Evolutionary conservation across 2,888 invertebrate species (phyloP), one percentile per base, ranked within the genome.

Genomic region (Yponomeuta sedellus): DNA sequence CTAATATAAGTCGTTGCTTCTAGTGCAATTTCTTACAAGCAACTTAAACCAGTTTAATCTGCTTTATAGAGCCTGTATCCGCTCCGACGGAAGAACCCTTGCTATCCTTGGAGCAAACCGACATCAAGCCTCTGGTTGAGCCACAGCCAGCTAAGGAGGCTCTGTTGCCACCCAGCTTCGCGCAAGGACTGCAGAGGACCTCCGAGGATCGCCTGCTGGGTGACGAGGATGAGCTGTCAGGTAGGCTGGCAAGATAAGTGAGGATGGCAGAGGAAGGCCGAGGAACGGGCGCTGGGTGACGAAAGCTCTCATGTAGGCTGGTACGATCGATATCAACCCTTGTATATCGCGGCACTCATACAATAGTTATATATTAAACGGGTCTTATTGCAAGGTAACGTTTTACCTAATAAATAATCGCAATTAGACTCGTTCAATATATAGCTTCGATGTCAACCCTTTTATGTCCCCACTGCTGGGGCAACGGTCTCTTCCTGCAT

Each of bases 121-220:
- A 81, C 61, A 81, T 90, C 10, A 81, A 82, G 40, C 91, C 91
- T 0, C 61, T 91, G n/a, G 68, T 89, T 1, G 89, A 89, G 61
- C 86, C 86, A 0, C 76, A 74, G 0, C 85, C 84, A 0, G 76
- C 78, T 39, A 71, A 73, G 1, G 74, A 77, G 0, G 82, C 79
- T 0, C 71, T 88, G 1, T 71, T 91, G 0, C 85, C 87, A 0
- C 89, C 90, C 0, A 81, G 84, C 58, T 79, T 81, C 19, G 80
- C 82, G 20, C 73, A 70, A 12, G 75, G 73, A n/a, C 69, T 81
- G 0, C 73, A 73, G 16, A 82, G 83, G 61, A 75, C 82, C 2
- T 79, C 82, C 0, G 81, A 52, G 22, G 64, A 28, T 56, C 84
- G 65, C 74, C 86, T 10, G 82, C 86, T 1, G 86, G 88, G 40